phyloP scores from a whole-genome alignment of 1,140 invertebrate genomes.

The Apocrypta bakeri region DNA sequence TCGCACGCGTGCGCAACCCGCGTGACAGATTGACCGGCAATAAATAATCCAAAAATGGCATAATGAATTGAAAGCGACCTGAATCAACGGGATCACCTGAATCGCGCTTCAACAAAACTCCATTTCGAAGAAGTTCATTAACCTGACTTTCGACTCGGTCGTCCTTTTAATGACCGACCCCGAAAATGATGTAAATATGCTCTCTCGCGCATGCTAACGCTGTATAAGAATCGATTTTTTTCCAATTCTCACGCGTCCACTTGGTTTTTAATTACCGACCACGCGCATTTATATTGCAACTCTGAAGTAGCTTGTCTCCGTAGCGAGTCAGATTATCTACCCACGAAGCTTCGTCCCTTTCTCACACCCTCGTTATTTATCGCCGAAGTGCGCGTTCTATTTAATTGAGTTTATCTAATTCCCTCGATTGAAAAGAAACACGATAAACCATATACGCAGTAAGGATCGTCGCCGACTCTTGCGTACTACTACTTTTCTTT shows the following conservation, averaged over 20 bases:
- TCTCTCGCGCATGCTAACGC: not conserved
- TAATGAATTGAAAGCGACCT: slow-evolving; percentile 41
- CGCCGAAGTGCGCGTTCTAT: slow-evolving; percentile 7
- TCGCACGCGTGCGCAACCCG: not conserved
- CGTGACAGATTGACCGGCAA: slow-evolving; percentile 27
- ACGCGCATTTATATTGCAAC: not conserved
- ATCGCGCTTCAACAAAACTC: slow-evolving; percentile 7
- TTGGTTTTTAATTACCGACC: slow-evolving; percentile 7
- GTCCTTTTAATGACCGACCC: slow-evolving; percentile 20
- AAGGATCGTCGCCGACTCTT: slow-evolving; percentile 22
- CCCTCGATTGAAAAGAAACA: not conserved
- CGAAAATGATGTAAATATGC: slow-evolving; percentile 42
- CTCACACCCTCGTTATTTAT: slow-evolving; percentile 44
- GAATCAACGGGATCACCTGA: slow-evolving; percentile 3
- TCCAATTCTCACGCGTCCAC: not conserved
- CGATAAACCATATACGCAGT: slow-evolving; percentile 40
- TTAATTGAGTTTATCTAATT: slow-evolving; percentile 49
- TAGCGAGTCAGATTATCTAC: slow-evolving; percentile 16
- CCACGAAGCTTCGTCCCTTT: slow-evolving; percentile 6
- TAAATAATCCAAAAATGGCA: slow-evolving; percentile 48
- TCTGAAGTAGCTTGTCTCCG: slow-evolving; percentile 24
- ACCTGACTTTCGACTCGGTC: not conserved
- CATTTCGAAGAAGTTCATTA: slow-evolving; percentile 35
- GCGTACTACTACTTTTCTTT: not conserved
- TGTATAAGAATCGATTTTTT: not conserved